Base-by-base conservation (phyloP, 2,888 invertebrate genomes). In the Ganaspis brasiliensis region DNA sequence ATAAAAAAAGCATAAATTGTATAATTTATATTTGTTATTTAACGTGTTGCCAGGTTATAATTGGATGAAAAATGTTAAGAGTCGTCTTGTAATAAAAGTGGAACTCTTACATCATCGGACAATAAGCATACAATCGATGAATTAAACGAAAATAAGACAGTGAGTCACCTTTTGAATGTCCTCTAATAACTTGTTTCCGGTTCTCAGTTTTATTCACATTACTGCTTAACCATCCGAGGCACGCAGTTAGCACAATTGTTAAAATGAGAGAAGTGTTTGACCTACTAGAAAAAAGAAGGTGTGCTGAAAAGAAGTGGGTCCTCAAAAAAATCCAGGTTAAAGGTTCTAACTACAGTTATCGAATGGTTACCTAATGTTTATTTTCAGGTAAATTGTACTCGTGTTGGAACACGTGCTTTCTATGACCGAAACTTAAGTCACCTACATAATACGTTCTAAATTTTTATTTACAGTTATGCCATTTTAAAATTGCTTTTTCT, bases 281-380 rank as follows among this genome's bases (percentile, higher is more conserved):
- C 21, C 71, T 52, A 73, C 31, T 70, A 26, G n/a, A 37, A 59
- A 67, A 61, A 61, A 75, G 37, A 37, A 61, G 35, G 14, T 1
- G 40, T n/a, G 16, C 9, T n/a, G 59, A 75, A 73, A 73, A 45
- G 67, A 71, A 59, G 9, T 35, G 16, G 59, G n/a, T 31, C 59
- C n/a, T 10, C 19, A 16, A 56, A 12, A 56, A 74, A 79, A 80
- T 52, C 52, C 16, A 70, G 75, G 75, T 72, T 74, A 71, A 73
- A 76, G 26, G 56, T 26, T 56, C 52, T 57, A 79, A 76, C 72
- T 74, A 74, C 77, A 80, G 76, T 79, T 78, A 75, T 72, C 72
- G 71, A 24, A 21, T 31, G 59, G 71, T 83, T 85, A 81, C 79
- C 79, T 81, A 82, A 85, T 84, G 78, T 79, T 85, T 84, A 85